Evolutionary conservation across 2,113 vertebrate species (phyloP).

Genomic region (Falco punctatus): DNA sequence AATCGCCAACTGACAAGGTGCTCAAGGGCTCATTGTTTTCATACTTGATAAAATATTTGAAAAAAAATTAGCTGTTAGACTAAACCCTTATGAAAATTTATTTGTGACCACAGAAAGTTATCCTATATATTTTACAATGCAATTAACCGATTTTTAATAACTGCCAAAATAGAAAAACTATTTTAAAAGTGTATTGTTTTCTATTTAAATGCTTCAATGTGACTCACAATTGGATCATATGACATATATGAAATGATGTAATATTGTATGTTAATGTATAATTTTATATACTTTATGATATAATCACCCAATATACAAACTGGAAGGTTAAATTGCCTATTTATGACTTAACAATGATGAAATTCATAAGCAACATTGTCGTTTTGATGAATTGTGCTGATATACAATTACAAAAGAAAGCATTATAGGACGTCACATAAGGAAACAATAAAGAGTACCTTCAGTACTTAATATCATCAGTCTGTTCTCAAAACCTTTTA

Average conservation of each 20-base stretch:
- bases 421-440: not conserved
- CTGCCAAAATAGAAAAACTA: not conserved
- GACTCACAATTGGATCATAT: not conserved
- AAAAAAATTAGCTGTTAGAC: not conserved
- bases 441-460: not conserved
- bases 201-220: not conserved
- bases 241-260: not conserved
- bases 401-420: not conserved
- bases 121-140: not conserved
- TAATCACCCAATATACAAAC: not conserved
- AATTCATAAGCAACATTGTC: not conserved
- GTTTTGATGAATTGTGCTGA: not conserved
- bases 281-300: not conserved
- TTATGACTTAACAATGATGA: not conserved
- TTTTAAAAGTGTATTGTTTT: not conserved
- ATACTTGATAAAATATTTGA: not conserved
- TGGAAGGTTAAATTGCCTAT: not conserved
- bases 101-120: conserved; percentile 17
- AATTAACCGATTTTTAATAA: not conserved
- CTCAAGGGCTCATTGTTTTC: not conserved
- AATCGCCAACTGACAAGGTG: not conserved
- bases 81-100: not conserved
- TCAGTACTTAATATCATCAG: not conserved
- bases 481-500: not conserved
- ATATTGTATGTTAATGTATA: not conserved